These are phyloP conservation scores for Eueides isabella DNA, from an alignment of 1,140 invertebrate genomes.

Conservation along the genomic window DNA sequence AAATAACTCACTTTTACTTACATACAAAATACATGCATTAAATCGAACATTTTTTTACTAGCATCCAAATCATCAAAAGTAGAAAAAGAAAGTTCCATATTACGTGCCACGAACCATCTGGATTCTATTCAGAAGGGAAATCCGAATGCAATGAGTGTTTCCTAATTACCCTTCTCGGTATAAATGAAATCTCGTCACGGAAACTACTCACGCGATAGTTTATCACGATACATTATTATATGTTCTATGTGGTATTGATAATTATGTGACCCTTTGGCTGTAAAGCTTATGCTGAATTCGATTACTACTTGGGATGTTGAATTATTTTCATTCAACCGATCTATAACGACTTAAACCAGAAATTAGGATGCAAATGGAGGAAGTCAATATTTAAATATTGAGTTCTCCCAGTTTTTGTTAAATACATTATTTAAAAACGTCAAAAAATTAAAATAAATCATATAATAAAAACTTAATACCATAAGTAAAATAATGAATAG, in stretches of 20 bases:
- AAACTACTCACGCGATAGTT: slow-evolving; percentile 28
- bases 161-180: slow-evolving; percentile 23
- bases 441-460: neutral
- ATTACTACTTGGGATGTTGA: too few species aligned
- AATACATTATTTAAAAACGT: neutral
- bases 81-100: slow-evolving; percentile 20
- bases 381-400: too few species aligned
- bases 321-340: too few species aligned
- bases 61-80: too few species aligned
- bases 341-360: too few species aligned
- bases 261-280: too few species aligned
- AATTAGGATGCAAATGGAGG: too few species aligned
- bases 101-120: slow-evolving; percentile 26
- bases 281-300: too few species aligned
- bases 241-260: neutral
- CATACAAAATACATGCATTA: too few species aligned
- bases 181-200: slow-evolving; percentile 27
- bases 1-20: too few species aligned
- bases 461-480: slow-evolving; percentile 23
- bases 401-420: too few species aligned
- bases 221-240: neutral
- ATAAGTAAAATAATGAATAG: slow-evolving; percentile 35
- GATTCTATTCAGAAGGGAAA: slow-evolving; percentile 25
- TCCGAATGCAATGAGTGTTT: slow-evolving; percentile 29
- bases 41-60: too few species aligned